A percentile compares a stretch with the other conserved stretches of the same genome.
Conservation (phyloP, 1,140 invertebrate species). For the Megalonaias nervosa region DNA sequence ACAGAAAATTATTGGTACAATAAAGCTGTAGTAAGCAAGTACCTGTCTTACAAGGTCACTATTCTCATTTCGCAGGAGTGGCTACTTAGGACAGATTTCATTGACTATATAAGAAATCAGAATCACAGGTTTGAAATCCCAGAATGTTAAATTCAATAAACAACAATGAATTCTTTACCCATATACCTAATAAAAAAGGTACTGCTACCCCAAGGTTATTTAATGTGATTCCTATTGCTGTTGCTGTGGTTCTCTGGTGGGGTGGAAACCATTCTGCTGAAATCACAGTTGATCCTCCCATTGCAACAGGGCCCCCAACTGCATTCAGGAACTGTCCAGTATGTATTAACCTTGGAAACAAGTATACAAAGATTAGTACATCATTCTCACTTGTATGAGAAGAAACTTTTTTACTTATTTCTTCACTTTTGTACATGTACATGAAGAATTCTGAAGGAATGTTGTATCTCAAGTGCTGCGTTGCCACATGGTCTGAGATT, state of each 20-base stretch:
- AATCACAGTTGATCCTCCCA: conserved; percentile 55
- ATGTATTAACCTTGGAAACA: conserved; percentile 41
- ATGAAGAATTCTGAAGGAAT: neutral
- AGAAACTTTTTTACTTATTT: neutral
- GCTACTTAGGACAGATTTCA: too few relatives aligned
- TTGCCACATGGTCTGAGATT: neutral
- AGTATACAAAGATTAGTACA: neutral
- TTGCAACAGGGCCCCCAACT: conserved; percentile 54
- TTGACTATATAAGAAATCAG: too few relatives aligned
- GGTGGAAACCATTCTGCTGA: conserved; percentile 67
- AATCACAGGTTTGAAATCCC: too few relatives aligned
- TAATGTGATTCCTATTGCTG: conserved; percentile 33
- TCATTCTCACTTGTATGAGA: neutral
- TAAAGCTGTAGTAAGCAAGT: too few relatives aligned
- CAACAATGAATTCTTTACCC: neutral
- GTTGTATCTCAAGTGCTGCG: neutral
- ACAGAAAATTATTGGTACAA: too few relatives aligned
- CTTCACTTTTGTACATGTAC: neutral
- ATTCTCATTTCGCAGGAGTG: too few relatives aligned
- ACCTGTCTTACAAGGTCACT: too few relatives aligned
- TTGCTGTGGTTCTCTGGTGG: conserved; percentile 61
- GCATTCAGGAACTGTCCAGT: conserved; percentile 61
- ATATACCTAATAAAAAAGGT: conserved; percentile 47
- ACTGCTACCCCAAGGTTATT: conserved; percentile 33
- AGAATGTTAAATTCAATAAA: too few relatives aligned